Base-by-base conservation (phyloP, 2,888 invertebrate species). In the Cremastobaeus sp. region DNA sequence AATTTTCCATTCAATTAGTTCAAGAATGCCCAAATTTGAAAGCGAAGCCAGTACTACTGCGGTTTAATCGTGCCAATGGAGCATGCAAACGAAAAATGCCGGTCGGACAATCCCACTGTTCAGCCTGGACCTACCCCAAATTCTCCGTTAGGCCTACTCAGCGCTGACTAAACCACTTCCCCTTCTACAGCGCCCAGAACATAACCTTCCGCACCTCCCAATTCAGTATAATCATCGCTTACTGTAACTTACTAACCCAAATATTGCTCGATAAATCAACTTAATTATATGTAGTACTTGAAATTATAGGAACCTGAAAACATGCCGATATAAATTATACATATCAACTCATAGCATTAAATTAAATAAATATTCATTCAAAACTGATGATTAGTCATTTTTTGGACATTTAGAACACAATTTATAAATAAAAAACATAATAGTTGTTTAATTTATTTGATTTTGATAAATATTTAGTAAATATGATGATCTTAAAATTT, bases 141-240 rank as follows among this genome's bases (percentile, higher is more conserved):
- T 82, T 78, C 76, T 76, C 82, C 77, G 83, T 84, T 83, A 83
- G 81, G 82, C 82, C 54, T 48, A 77, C 71, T 74, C 62, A 60
- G 76, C 62, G 62, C 65, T 69, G 57, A 84, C 78, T 85, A 79
- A 83, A 82, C 86, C 79, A 80, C 74, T 47, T 9, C 32, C 35
- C 52, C 43, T 39, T 39, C 55, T 47, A 83, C 70, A 72, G 64
- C 73, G 73, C 81, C 80, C n/a, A 81, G 82, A 81, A 81, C 85
- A 82, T 86, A 86, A 87, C 86, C 86, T 86, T 85, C 83, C 86
- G 79, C 85, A 87, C 83, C 79, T 77, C 74, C 71, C 57, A 47
- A 64, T 65, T 59, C 64, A 45, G 52, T 72, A 11, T 39, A 57
- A 70, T 62, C 62, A 59, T 50, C 14, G 28, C 28, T 8, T 11